A percentile compares a stretch with the other conserved stretches of the same genome.
Conservation (phyloP, 2,888 invertebrate species). For the Agrochola circellaris region DNA sequence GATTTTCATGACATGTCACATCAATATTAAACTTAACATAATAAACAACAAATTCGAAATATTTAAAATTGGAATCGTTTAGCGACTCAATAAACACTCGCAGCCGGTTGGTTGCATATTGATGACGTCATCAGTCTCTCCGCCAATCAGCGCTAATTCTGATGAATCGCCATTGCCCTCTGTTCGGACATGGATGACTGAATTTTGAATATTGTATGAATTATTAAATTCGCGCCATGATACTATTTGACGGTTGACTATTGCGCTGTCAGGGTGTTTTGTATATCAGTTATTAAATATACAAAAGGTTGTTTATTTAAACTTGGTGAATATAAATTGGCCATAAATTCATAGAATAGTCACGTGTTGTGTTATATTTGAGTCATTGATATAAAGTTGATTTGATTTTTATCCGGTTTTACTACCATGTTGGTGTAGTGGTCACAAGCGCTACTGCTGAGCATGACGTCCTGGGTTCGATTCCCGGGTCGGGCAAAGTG, state of each 20-base stretch:
- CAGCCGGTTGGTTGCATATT: constrained; percentile 77
- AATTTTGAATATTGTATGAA: constrained; percentile 77
- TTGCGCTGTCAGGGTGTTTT: constrained; percentile 54
- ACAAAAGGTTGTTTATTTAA: constrained; percentile 48
- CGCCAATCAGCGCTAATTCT: constrained; percentile 86
- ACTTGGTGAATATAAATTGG: constrained; percentile 52
- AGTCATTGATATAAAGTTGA: too few relatives aligned
- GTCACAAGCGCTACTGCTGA: too few relatives aligned
- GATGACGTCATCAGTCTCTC: constrained; percentile 86
- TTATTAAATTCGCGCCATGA: constrained; percentile 71
- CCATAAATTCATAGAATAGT: constrained; percentile 18
- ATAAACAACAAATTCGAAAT: constrained; percentile 20
- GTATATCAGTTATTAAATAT: constrained; percentile 41
- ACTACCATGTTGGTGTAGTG: too few relatives aligned
- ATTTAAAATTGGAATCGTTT: constrained; percentile 64
- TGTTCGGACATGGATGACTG: constrained; percentile 69
- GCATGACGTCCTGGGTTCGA: too few relatives aligned
- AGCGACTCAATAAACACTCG: constrained; percentile 63
- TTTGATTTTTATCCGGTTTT: too few relatives aligned
- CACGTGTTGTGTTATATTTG: too few relatives aligned
- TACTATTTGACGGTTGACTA: constrained; percentile 65
- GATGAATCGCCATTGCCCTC: constrained; percentile 80
- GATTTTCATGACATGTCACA: background rate
- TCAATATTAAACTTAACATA: background rate
- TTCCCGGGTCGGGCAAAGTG: too few relatives aligned